A percentile compares a stretch with the other conserved stretches of the same genome.
Conservation (phyloP, 2,888 invertebrate species). For the Tolmerus cingulatus region DNA sequence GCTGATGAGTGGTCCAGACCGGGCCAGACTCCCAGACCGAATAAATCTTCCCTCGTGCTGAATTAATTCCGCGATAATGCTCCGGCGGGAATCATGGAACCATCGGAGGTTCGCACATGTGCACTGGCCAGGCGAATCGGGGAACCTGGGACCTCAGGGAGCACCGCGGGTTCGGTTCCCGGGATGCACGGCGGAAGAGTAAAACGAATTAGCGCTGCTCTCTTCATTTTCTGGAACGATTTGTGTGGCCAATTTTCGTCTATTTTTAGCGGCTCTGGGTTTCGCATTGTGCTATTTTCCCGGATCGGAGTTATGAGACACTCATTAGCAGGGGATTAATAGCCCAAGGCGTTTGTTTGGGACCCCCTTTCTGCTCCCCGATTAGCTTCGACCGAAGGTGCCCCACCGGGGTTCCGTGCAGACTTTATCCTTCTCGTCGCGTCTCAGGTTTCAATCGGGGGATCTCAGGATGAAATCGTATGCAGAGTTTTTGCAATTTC, state of each 20-base stretch:
- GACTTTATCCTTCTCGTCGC: background rate
- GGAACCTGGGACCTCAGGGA: background rate
- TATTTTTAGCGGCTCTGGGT: constrained; percentile 10
- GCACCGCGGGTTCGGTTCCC: background rate
- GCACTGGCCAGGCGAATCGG: background rate
- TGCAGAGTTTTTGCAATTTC: background rate
- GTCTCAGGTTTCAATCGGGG: background rate
- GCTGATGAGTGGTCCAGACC: constrained; percentile 34
- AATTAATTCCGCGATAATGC: constrained; percentile 30
- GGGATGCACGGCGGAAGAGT: background rate
- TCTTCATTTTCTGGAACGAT: constrained; percentile 28
- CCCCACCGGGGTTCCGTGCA: background rate
- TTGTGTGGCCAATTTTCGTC: constrained; percentile 32
- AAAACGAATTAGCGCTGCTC: constrained; percentile 25
- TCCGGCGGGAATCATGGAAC: background rate
- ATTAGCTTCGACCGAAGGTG: background rate
- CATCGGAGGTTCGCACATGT: constrained; percentile 21
- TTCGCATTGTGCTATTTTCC: constrained; percentile 8
- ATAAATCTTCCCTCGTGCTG: constrained; percentile 37
- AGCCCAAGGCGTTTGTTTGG: constrained; percentile 5
- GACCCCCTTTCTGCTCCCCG: background rate
- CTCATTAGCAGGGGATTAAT: constrained; percentile 29
- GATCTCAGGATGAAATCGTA: background rate
- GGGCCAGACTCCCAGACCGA: constrained; percentile 20
- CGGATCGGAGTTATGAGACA: constrained; percentile 25